Conservation (phyloP, 2,888 invertebrate species). For the Gasteruption jaculator region DNA sequence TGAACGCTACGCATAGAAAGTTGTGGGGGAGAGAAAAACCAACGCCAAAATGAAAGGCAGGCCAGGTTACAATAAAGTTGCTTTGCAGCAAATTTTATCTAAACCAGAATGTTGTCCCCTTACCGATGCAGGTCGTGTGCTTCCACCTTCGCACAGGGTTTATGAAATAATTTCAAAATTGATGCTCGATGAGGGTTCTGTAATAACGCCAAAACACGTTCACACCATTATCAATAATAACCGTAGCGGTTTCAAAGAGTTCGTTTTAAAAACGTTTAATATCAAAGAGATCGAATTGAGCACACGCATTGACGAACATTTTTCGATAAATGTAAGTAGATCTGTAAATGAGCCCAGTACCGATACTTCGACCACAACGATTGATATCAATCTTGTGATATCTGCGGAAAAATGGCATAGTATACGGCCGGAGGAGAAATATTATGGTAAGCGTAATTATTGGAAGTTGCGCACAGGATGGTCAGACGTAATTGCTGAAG, state of each 20-base stretch:
- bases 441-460: constrained; percentile 13
- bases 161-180: constrained; percentile 9
- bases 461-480: constrained; percentile 19
- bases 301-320: constrained; percentile 3
- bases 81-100: constrained; percentile 10
- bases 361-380: not conserved
- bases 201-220: constrained; percentile 15
- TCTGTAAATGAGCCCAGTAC: not conserved
- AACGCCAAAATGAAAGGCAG: constrained; percentile 9
- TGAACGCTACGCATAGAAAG: no score
- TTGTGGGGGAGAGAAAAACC: no score
- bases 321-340: not conserved
- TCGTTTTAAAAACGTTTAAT: constrained; percentile 6
- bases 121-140: constrained; percentile 6
- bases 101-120: constrained; percentile 10
- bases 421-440: constrained; percentile 12
- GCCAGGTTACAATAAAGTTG: constrained; percentile 12
- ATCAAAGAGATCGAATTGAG: constrained; percentile 5
- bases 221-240: constrained; percentile 16
- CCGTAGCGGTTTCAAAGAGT: constrained; percentile 12
- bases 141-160: constrained; percentile 10
- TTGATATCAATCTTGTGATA: constrained; percentile 10
- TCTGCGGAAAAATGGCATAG: constrained; percentile 13
- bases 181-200: constrained; percentile 11
- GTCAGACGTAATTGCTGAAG: constrained; percentile 17